A percentile compares a stretch with the other conserved stretches of the same genome.
phyloP scores from a whole-genome alignment of 2,888 invertebrate species.

The Patella ulyssiponensis region DNA sequence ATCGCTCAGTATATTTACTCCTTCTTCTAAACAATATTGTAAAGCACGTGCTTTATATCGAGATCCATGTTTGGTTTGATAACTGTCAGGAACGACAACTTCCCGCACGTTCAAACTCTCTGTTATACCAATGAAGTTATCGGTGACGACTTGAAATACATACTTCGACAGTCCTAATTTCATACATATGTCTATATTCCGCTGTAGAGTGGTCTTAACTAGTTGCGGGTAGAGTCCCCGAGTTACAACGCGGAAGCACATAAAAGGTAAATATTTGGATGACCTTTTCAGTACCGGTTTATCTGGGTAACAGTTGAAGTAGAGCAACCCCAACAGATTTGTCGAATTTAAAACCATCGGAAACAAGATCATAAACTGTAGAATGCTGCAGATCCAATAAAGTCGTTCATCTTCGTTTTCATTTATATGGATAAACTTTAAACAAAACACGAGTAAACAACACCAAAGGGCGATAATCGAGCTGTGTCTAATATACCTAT shows the following conservation, averaged over 20 bases:
- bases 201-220: conserved; percentile 38
- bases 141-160: conserved; percentile 53
- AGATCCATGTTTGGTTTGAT: no score
- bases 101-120: conserved; percentile 39
- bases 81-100: conserved; percentile 55
- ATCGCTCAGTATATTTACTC: conserved; percentile 52
- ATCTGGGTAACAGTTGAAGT: conserved; percentile 52
- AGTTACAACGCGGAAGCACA: conserved; percentile 55
- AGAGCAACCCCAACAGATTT: conserved; percentile 58
- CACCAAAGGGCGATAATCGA: no score
- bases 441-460: no score
- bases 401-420: no score
- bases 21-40: conserved; percentile 29
- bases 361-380: no score
- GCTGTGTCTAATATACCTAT: no score
- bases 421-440: no score
- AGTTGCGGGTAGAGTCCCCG: conserved; percentile 46
- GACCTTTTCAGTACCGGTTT: conserved; percentile 58
- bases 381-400: no score
- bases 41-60: conserved; percentile 32
- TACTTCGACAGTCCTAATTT: conserved; percentile 48
- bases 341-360: no score
- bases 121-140: conserved; percentile 33
- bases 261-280: conserved; percentile 40
- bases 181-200: conserved; percentile 48